Base-by-base conservation (phyloP, 1,140 invertebrate species). In the Danaus melanippus region DNA sequence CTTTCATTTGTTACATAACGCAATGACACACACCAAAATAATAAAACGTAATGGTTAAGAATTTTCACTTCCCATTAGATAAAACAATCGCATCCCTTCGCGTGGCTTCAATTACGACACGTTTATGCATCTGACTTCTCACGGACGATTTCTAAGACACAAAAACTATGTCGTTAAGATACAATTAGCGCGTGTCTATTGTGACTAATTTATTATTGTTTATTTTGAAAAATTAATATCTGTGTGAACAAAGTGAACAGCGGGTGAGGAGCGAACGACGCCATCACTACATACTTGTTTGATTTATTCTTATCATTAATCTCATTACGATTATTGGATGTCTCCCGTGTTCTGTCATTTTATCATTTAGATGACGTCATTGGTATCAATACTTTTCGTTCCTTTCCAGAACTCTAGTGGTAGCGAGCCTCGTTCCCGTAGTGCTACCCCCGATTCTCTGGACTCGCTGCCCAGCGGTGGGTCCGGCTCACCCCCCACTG, bases 401-500 rank as follows among this genome's bases (percentile, higher is more conserved):
- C 21, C 21, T 32, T 60, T 56, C 47, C 73, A 88, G 86, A 88
- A 87, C 62, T 88, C 86, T 43, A 88, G 86, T 68, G 86, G 86
- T 64, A 88, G 86, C 64, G 85, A 88, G 71, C 86, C 93, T 46
- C 87, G 94, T 80, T 95, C 94, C 56, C 91, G 94, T 46, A 95
- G 93, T 75, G 94, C 94, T 49, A 96, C 94, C n/a, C 94, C 94
- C 45, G 94, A 96, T 86, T 95, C 94, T 1, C 77, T 96, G 66
- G 94, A 95, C 82, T 94, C 92, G 8, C 85, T 90, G 66, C 90
- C 90, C 12, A 91, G 90, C 54, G 90, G 89, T 60, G 76, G 89
- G 66, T 88, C 85, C 17, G 85, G 84, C 57, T 86, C 81, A 69
- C 86, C 85, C 9, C 79, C 88, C 45, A 67, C 81, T n/a, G 79